A percentile compares a stretch with the other conserved stretches of the same genome.
Conservation (phyloP, 2,113 vertebrate genomes). For the Macquaria australasica region DNA sequence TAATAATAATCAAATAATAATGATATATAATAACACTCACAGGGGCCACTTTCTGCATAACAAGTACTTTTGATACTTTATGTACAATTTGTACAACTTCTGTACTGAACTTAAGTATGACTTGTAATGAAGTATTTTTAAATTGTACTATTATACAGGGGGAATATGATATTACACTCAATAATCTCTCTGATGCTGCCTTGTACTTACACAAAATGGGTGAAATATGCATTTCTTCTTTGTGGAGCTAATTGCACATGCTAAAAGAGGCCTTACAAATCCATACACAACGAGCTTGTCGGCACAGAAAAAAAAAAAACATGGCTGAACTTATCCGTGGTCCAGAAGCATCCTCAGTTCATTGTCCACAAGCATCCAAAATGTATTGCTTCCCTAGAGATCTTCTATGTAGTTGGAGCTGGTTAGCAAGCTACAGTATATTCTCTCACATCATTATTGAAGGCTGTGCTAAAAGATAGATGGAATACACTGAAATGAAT, state of each 20-base stretch:
- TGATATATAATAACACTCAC: no score
- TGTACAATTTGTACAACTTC: not conserved
- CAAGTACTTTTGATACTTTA: not conserved
- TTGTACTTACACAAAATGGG: not conserved
- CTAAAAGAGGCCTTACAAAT: not conserved
- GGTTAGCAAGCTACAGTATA: slow-evolving; percentile 10
- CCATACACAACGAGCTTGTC: not conserved
- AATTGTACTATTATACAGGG: not conserved
- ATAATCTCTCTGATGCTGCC: not conserved
- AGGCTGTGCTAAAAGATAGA: not conserved
- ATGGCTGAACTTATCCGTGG: not conserved
- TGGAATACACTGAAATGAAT: not conserved
- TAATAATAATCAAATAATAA: not conserved
- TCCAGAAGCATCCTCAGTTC: not conserved
- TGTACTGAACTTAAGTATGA: not conserved
- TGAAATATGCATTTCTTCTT: not conserved
- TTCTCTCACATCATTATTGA: not conserved
- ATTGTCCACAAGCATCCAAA: not conserved
- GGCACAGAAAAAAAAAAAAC: not conserved
- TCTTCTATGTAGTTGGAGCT: not conserved
- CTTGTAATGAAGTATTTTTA: not conserved
- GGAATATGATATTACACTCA: not conserved
- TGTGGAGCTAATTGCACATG: not conserved
- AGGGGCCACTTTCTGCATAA: not conserved
- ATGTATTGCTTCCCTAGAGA: not conserved